Evolutionary conservation across 37 sponge, comb jelly and placozoan species (phyloP), one percentile per base, ranked within the genome.

Genomic region (Hormiphora californensis): DNA sequence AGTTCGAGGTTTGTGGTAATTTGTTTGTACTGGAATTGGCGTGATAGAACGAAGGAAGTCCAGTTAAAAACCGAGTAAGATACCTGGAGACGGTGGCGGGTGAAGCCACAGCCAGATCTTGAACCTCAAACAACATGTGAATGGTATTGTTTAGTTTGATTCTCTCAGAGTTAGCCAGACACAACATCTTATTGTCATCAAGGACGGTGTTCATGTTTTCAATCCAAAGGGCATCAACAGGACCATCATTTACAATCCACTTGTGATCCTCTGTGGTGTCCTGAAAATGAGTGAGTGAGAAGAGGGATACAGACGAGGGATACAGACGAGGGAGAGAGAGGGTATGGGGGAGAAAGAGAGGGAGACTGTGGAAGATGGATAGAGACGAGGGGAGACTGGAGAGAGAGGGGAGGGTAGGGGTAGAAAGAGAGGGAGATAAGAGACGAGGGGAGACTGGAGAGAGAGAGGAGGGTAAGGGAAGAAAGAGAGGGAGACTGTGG

Each of bases 191-290:
- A 86, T 97, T 97, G 90, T 97, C 98, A 90, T 97, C 98, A 87
- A 97, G 87, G 54, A 97, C 98, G 35, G 98, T 97, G 93, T 97
- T 97, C 98, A 97, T 97, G 92, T 97, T 97, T 88, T 97, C 98
- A 69, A 97, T 97, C 98, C 98, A 97, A 39, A 97, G 90, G 7
- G 98, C 98, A 54, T 97, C 98, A 53, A 97, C 98, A 22, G 98
- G 98, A 30, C 98, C 98, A 88, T 97, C 98, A 87, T 95, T 94
- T 11, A 97, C 90, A 35, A 97, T 94, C 98, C 98, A 97, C 88
- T 97, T 94, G 63, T 93, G 93, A 36, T 97, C 98, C 28, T 97
- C 92, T n/a, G 93, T 94, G 22, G 93, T 93, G 90, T 97, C 98
- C 93, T 89, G 85, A 11, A 30, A 63, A 63, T 40, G 32, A 0